A percentile compares a stretch with the other conserved stretches of the same genome.
These are phyloP conservation scores for Microplitis mediator DNA, from an alignment of 1,140 invertebrate genomes.

Conservation along the genomic window DNA sequence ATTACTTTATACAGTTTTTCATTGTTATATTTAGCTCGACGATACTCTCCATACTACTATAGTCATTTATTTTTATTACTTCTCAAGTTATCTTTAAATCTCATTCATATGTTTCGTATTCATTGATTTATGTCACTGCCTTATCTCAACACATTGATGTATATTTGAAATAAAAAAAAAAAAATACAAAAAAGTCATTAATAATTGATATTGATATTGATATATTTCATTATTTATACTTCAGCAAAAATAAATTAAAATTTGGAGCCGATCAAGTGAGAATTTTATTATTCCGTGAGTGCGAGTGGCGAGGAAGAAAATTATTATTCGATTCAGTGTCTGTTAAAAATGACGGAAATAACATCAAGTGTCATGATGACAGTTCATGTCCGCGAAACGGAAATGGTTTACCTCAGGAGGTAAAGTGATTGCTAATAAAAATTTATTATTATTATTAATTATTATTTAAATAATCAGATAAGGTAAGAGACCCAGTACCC, in stretches of 20 bases:
- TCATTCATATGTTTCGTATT: too few species aligned
- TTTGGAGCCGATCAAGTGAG: slow-evolving; percentile 72
- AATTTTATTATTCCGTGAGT: slow-evolving; percentile 83
- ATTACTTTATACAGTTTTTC: too few species aligned
- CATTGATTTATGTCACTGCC: too few species aligned
- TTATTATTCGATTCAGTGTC: slow-evolving; percentile 85
- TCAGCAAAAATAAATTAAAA: slow-evolving; percentile 50
- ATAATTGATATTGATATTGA: not conserved
- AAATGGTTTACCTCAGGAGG: slow-evolving; percentile 25
- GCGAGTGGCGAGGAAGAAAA: slow-evolving; percentile 78
- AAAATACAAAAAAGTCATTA: too few species aligned
- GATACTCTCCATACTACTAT: too few species aligned
- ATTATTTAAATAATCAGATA: not conserved
- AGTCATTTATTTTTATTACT: too few species aligned
- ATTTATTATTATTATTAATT: not conserved
- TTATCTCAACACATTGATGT: too few species aligned
- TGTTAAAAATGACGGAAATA: slow-evolving; percentile 48
- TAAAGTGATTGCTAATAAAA: not conserved
- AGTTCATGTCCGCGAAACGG: slow-evolving; percentile 30
- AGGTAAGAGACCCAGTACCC: too few species aligned
- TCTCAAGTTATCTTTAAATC: too few species aligned
- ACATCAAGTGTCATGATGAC: not conserved
- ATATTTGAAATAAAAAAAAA: too few species aligned
- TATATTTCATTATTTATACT: slow-evolving; percentile 7
- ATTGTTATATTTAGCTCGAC: too few species aligned